Evolutionary conservation across 2,113 vertebrate genomes (phyloP).

Genomic region (Heptranchias perlo): DNA sequence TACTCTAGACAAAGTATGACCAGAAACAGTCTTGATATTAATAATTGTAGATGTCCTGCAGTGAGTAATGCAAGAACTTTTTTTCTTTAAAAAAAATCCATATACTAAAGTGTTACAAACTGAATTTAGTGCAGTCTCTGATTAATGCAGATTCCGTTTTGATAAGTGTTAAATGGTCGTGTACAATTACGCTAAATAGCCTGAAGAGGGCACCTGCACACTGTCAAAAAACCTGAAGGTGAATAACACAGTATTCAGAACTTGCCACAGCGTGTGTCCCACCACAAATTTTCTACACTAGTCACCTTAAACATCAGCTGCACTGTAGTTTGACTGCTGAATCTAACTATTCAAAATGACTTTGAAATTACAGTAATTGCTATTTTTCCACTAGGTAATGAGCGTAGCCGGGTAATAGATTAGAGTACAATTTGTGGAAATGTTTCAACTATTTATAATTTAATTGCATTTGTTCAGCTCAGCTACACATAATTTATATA

Average conservation of each 20-base stretch:
- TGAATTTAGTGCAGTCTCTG: neutral
- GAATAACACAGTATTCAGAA: neutral
- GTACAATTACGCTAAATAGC: neutral
- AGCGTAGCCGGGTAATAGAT: neutral
- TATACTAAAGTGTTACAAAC: neutral
- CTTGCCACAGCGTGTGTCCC: neutral
- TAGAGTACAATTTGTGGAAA: neutral
- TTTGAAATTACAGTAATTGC: constrained; percentile 20
- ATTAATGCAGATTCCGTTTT: neutral
- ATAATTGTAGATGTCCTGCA: neutral
- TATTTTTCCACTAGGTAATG: neutral
- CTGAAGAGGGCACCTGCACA: constrained; percentile 27
- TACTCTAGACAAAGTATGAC: neutral
- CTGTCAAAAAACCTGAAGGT: neutral
- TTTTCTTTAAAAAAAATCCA: neutral
- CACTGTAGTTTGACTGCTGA: neutral
- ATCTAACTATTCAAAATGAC: neutral
- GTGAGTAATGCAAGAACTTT: neutral
- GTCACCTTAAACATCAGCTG: neutral
- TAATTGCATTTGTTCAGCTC: constrained; percentile 27
- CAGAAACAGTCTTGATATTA: neutral
- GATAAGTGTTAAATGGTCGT: neutral
- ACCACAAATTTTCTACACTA: neutral
- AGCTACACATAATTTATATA: neutral
- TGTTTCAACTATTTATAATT: constrained; percentile 9